phyloP scores from a whole-genome alignment of 2,888 invertebrate genomes.

The Trachelus stipa region DNA sequence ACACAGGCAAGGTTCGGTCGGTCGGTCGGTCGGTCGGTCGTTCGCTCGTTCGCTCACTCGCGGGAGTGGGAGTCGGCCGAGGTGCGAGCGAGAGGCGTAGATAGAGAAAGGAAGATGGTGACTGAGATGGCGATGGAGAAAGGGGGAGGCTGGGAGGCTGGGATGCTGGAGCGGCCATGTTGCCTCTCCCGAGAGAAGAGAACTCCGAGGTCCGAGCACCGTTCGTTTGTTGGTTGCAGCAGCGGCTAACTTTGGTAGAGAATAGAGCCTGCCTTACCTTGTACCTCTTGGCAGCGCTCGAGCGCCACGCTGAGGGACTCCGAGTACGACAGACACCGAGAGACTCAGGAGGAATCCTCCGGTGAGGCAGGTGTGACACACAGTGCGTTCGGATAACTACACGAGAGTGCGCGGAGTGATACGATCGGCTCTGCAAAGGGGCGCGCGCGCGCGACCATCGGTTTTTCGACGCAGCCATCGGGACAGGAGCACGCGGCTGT shows the following conservation, averaged over 20 bases:
- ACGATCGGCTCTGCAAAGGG: constrained; percentile 15
- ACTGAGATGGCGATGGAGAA: constrained; percentile 43
- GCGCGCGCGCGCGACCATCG: background rate
- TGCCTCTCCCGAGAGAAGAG: constrained; percentile 73
- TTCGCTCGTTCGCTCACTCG: constrained; percentile 1
- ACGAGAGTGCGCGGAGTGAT: constrained; percentile 19
- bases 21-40: background rate
- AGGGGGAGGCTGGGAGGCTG: constrained; percentile 60
- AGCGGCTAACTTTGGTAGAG: constrained; percentile 50
- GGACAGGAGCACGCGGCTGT: background rate
- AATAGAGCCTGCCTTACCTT: constrained; percentile 25
- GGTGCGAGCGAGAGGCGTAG: constrained; percentile 59
- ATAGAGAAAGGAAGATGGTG: constrained; percentile 48
- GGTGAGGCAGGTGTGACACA: constrained; percentile 10
- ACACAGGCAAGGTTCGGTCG: no score
- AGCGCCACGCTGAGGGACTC: background rate
- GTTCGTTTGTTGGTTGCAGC: constrained; percentile 57
- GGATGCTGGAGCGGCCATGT: constrained; percentile 76
- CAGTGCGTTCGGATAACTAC: constrained; percentile 2
- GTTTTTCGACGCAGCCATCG: background rate
- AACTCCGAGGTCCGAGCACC: constrained; percentile 55
- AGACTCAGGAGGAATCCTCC: background rate
- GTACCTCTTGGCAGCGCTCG: background rate
- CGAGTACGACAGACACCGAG: background rate
- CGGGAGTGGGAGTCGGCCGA: constrained; percentile 29